Percentiles rank a stretch among this genome's conserved stretches.
Conservation (phyloP, 2,888 invertebrate species). For the Metacarcinus magister region DNA sequence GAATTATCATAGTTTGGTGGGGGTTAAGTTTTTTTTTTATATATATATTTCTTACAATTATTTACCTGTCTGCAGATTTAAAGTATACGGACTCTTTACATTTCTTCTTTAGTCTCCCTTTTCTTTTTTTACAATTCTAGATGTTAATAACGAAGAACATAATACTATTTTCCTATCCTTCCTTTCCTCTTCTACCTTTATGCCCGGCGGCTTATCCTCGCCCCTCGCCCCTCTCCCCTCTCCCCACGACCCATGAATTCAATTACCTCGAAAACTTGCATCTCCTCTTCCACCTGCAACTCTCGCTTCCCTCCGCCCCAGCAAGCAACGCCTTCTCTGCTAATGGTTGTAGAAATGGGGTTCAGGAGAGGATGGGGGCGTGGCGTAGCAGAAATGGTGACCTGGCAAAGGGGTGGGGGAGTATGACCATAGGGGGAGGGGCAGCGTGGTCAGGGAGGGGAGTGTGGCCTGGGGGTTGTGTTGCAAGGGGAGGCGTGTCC, state of each 20-base stretch:
- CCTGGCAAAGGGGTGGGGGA: neutral
- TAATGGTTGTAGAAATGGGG: constrained; percentile 35
- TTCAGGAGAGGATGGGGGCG: neutral
- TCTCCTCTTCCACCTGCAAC: neutral
- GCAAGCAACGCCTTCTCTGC: neutral
- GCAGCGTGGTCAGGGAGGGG: neutral
- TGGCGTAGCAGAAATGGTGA: neutral
- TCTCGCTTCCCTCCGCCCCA: neutral
- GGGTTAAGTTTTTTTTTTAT: no score
- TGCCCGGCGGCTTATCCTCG: neutral
- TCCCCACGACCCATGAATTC: neutral
- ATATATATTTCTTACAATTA: neutral
- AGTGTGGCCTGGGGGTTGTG: neutral
- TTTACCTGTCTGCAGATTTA: neutral
- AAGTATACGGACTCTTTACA: neutral
- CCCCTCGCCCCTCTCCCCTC: neutral
- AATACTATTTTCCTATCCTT: neutral
- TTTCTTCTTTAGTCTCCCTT: neutral
- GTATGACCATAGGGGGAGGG: neutral
- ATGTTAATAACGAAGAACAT: neutral
- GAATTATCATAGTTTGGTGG: no score
- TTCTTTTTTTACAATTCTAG: neutral
- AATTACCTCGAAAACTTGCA: constrained; percentile 11
- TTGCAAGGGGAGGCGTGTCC: neutral
- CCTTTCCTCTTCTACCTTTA: neutral